Evolutionary conservation across 2,113 vertebrate species (phyloP).

Genomic region (Varanus salvator): DNA sequence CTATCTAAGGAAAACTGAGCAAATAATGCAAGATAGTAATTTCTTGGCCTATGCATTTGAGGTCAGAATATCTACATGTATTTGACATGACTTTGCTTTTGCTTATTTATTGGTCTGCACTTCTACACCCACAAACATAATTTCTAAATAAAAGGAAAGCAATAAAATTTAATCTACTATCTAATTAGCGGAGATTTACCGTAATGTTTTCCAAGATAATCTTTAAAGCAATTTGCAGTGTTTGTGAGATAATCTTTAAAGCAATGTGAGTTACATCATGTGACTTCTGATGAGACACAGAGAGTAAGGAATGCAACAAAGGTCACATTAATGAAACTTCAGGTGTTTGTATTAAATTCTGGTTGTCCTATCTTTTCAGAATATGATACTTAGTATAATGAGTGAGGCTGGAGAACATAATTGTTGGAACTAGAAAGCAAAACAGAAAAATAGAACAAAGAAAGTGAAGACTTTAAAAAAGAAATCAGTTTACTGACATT

Average conservation of each 20-base stretch:
- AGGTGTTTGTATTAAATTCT: background rate
- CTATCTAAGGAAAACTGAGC: background rate
- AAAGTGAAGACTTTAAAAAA: background rate
- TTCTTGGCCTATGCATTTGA: background rate
- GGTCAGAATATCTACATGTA: background rate
- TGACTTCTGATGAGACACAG: background rate
- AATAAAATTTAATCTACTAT: conserved; percentile 13
- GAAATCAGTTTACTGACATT: background rate
- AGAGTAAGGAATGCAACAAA: background rate
- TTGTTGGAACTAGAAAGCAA: background rate
- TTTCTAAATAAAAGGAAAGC: background rate
- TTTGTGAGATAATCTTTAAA: background rate
- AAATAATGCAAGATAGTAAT: background rate
- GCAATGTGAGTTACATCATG: conserved; percentile 17
- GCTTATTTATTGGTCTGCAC: background rate
- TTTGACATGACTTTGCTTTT: background rate
- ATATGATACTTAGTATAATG: background rate
- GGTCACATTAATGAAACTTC: background rate
- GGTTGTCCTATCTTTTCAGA: background rate
- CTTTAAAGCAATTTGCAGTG: conserved; percentile 18
- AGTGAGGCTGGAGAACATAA: background rate
- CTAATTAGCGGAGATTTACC: background rate
- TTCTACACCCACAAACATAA: background rate
- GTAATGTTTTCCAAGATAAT: conserved; percentile 20
- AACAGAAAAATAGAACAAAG: background rate